Conservation (phyloP, 1,140 invertebrate genomes). For the Drosophila aff. region DNA sequence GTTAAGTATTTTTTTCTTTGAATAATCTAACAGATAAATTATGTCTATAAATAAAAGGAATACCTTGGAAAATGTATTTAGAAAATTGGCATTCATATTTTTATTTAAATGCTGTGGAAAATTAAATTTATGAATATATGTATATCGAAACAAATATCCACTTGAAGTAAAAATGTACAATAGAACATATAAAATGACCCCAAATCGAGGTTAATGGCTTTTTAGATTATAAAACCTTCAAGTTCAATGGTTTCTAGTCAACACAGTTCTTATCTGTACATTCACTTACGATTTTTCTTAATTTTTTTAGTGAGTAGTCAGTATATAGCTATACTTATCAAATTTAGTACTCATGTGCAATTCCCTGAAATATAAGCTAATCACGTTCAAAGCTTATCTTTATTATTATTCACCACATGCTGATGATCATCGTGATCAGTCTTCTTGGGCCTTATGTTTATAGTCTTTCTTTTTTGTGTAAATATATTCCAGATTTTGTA, state of each 20-base stretch:
- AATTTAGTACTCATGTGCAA: not conserved
- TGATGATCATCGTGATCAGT: not conserved
- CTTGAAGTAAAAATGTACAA: not conserved
- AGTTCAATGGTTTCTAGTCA: conserved; percentile 36
- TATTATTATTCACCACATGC: not conserved
- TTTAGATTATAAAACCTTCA: conserved; percentile 17
- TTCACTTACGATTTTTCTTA: not conserved
- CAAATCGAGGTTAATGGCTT: not conserved
- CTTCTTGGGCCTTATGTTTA: not conserved
- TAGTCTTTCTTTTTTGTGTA: not conserved
- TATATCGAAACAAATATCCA: too few relatives aligned
- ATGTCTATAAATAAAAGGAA: not conserved
- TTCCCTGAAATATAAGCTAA: conserved; percentile 9
- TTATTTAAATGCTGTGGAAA: not conserved
- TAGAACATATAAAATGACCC: not conserved
- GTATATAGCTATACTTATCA: not conserved
- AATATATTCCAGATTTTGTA: conserved; percentile 10
- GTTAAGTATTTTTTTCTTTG: not conserved
- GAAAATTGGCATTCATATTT: not conserved
- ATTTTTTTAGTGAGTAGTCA: not conserved
- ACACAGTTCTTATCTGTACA: conserved; percentile 18
- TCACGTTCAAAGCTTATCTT: conserved; percentile 1
- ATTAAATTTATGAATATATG: not conserved
- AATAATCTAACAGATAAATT: conserved; percentile 8
- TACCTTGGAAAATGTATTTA: not conserved